Conservation (phyloP, 2,888 invertebrate genomes). For the Amblyteles armatorius region DNA sequence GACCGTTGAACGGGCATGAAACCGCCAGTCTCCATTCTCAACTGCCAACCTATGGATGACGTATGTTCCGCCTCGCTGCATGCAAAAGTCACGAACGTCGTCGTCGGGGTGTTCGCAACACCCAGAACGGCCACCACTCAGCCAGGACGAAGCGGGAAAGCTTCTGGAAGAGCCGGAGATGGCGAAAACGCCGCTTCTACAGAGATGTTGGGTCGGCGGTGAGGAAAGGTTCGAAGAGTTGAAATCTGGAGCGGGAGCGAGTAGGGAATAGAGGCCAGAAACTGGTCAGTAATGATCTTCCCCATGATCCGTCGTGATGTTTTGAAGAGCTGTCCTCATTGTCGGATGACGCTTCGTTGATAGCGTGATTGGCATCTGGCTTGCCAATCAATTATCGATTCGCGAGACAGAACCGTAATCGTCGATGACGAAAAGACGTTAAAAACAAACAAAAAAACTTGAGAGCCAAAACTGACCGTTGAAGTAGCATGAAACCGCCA, state of each 20-base stretch:
- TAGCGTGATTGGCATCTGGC: slow-evolving; percentile 41
- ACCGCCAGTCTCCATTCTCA: slow-evolving; percentile 25
- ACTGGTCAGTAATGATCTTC: slow-evolving; percentile 25
- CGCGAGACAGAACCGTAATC: not conserved
- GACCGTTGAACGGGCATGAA: not conserved
- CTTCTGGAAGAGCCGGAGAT: not conserved
- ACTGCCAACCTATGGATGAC: slow-evolving; percentile 27
- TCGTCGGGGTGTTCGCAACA: slow-evolving; percentile 33
- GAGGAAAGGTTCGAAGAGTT: slow-evolving; percentile 27
- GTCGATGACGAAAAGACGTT: not conserved
- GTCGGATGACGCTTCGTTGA: slow-evolving; percentile 37
- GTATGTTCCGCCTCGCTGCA: slow-evolving; percentile 26
- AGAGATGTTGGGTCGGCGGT: not conserved
- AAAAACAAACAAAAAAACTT: not conserved
- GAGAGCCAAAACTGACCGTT: not conserved
- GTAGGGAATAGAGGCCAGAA: not conserved
- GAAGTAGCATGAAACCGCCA: slow-evolving; percentile 10
- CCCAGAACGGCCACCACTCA: slow-evolving; percentile 13
- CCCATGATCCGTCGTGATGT: slow-evolving; percentile 49
- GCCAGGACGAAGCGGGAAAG: slow-evolving; percentile 48
- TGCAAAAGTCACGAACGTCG: slow-evolving; percentile 22
- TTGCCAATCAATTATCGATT: not conserved
- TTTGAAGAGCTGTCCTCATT: slow-evolving; percentile 45
- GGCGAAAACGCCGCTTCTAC: not conserved
- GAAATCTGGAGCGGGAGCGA: slow-evolving; percentile 35